Evolutionary conservation across 2,113 vertebrate genomes (phyloP).

Genomic region (Lonchura striata): DNA sequence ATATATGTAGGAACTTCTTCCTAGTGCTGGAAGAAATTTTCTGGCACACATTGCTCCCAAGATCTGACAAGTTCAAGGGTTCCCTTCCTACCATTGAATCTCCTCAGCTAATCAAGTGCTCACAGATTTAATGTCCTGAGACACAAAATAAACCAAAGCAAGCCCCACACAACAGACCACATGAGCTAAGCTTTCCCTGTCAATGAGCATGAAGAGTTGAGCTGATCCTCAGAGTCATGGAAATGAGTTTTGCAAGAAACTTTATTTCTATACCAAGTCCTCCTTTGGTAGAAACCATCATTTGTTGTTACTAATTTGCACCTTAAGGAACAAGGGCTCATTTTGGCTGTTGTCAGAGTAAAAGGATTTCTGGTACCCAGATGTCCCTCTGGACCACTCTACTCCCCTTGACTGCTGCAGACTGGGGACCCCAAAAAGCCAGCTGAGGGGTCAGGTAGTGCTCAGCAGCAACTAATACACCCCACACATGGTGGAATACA

Average conservation of each 20-base stretch:
- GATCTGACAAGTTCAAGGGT: not conserved
- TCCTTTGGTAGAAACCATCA: not conserved
- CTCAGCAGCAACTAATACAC: not conserved
- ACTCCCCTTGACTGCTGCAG: not conserved
- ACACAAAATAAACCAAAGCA: not conserved
- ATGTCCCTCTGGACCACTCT: not conserved
- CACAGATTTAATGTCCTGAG: not conserved
- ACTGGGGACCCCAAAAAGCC: not conserved
- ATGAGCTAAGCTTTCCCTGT: not conserved
- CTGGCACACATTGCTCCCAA: not conserved
- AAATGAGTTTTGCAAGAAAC: not conserved
- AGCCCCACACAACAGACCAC: not conserved
- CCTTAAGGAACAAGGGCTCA: not conserved
- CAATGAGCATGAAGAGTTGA: rapidly evolving
- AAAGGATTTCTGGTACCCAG: not conserved
- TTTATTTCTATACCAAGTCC: not conserved
- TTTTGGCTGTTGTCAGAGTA: not conserved
- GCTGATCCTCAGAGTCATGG: not conserved
- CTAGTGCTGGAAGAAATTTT: not conserved
- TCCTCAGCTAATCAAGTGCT: not conserved
- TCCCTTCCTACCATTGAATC: not conserved
- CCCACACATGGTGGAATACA: rapidly evolving
- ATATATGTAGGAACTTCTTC: rapidly evolving
- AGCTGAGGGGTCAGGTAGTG: not conserved
- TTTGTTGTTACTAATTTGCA: not conserved